Conservation (phyloP, 2,888 invertebrate genomes). For the Serrognathus titanus region DNA sequence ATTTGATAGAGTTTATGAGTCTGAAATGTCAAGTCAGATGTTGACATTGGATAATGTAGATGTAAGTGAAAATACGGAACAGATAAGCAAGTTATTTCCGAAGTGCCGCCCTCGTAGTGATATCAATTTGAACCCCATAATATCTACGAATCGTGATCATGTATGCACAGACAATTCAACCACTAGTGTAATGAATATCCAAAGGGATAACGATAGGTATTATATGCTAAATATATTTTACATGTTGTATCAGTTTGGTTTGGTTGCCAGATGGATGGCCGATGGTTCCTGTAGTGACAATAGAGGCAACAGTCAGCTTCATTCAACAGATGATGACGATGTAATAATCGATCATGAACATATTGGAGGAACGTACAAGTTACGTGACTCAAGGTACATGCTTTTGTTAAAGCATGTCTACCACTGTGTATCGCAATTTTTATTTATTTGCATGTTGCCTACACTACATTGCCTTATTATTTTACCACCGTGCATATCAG, state of each 20-base stretch:
- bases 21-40: slow-evolving; percentile 49
- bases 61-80: slow-evolving; percentile 60
- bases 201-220: slow-evolving; percentile 49
- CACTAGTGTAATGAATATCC: slow-evolving; percentile 52
- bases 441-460: slow-evolving; percentile 1
- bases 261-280: slow-evolving; percentile 44
- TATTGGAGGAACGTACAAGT: slow-evolving; percentile 63
- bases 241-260: slow-evolving; percentile 6
- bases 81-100: slow-evolving; percentile 81
- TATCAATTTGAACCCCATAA: slow-evolving; percentile 55
- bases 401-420: slow-evolving; percentile 13
- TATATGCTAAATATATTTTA: slow-evolving; percentile 7
- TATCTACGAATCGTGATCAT: slow-evolving; percentile 45
- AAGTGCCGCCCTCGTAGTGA: slow-evolving; percentile 76
- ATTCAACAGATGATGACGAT: slow-evolving; percentile 54
- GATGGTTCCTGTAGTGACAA: slow-evolving; percentile 46
- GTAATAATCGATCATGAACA: slow-evolving; percentile 51
- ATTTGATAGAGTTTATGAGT: too few species aligned
- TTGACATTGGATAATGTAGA: slow-evolving; percentile 49
- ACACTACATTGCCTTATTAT: too few species aligned
- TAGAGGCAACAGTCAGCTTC: slow-evolving; percentile 42
- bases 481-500: too few species aligned
- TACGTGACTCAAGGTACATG: slow-evolving; percentile 68
- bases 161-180: slow-evolving; percentile 47
- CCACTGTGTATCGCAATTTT: slow-evolving; percentile 1